phyloP scores from a whole-genome alignment of 2,888 invertebrate genomes.

The Drosophila diplacantha region DNA sequence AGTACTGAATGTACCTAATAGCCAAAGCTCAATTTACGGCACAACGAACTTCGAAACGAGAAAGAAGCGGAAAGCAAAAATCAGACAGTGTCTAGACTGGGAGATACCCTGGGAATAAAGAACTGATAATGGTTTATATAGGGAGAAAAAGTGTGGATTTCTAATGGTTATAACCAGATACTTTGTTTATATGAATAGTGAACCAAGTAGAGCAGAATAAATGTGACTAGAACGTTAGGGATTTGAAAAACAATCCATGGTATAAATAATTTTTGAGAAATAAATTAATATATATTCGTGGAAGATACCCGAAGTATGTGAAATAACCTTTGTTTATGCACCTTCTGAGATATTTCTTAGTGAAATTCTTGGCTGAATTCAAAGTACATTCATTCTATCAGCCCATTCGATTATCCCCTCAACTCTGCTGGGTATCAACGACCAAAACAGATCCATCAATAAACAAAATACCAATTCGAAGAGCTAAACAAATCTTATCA shows the following conservation, averaged over 20 bases:
- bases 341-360: neutral
- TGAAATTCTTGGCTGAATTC: neutral
- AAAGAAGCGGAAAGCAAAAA: slow-evolving; percentile 7
- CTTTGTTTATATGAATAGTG: neutral
- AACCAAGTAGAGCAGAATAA: neutral
- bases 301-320: neutral
- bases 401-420: neutral
- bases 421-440: neutral
- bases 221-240: neutral
- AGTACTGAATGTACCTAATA: neutral
- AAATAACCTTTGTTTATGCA: neutral
- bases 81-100: neutral
- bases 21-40: slow-evolving; percentile 13
- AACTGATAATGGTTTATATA: neutral
- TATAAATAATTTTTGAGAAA: neutral
- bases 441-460: slow-evolving; percentile 30
- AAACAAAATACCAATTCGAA: slow-evolving; percentile 21
- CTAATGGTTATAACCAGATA: neutral
- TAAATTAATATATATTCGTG: neutral
- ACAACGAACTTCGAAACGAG: slow-evolving; percentile 6
- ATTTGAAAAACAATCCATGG: no score
- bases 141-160: neutral
- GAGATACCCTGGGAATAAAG: neutral
- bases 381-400: neutral
- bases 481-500: slow-evolving; percentile 37